Evolutionary conservation across 2,113 vertebrate species (phyloP).

Genomic region (Gobius niger): DNA sequence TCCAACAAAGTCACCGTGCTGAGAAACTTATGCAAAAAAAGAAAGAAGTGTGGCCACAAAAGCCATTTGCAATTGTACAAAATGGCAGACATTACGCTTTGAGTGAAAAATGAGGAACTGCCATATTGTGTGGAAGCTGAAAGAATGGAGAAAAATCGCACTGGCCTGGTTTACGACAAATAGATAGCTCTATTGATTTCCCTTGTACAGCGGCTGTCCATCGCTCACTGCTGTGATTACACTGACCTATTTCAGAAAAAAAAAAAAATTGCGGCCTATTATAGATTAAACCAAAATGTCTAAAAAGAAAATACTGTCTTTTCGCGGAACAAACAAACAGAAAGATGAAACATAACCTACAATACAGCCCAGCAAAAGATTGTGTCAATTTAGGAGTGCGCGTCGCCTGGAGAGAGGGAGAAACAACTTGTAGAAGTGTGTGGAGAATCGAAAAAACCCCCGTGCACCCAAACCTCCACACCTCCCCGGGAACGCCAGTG

Average conservation of each 20-base stretch:
- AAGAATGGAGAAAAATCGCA: slow-evolving; percentile 78
- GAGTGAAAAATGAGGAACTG: slow-evolving; percentile 73
- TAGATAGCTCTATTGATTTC: slow-evolving; percentile 84
- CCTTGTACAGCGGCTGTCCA: slow-evolving; percentile 75
- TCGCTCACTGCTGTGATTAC: slow-evolving; percentile 79
- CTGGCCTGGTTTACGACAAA: slow-evolving; percentile 83
- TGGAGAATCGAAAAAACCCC: slow-evolving; percentile 71
- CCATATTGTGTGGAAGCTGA: slow-evolving; percentile 69
- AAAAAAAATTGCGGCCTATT: slow-evolving; percentile 69
- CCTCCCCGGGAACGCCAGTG: slow-evolving; percentile 31
- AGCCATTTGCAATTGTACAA: slow-evolving; percentile 72
- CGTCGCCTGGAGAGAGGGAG: slow-evolving; percentile 56
- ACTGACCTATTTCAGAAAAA: slow-evolving; percentile 79
- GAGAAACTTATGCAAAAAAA: slow-evolving; percentile 74
- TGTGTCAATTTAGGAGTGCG: slow-evolving; percentile 73
- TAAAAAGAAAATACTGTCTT: slow-evolving; percentile 73
- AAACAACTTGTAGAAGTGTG: slow-evolving; percentile 64
- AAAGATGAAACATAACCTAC: slow-evolving; percentile 75
- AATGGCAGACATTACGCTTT: slow-evolving; percentile 73
- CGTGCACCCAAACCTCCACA: slow-evolving; percentile 37
- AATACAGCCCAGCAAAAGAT: slow-evolving; percentile 51
- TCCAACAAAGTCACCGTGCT: slow-evolving; percentile 54
- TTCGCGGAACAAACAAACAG: slow-evolving; percentile 71
- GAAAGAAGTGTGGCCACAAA: slow-evolving; percentile 52
- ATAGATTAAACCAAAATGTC: slow-evolving; percentile 78